A percentile compares a stretch with the other conserved stretches of the same genome.
phyloP scores from a whole-genome alignment of 1,140 invertebrate genomes.

The Paraescarpia echinospica region DNA sequence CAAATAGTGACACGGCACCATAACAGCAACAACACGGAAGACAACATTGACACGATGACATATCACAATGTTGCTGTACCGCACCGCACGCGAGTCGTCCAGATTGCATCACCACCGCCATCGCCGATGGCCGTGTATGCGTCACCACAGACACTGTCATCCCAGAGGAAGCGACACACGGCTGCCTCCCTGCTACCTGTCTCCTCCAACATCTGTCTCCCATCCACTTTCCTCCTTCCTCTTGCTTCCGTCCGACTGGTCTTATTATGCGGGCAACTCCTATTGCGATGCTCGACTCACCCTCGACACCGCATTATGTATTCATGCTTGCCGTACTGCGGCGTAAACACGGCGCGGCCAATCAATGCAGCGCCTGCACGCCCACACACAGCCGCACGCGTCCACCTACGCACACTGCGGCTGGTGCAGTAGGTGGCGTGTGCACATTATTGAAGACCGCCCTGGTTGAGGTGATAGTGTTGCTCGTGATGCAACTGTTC shows the following conservation, averaged over 20 bases:
- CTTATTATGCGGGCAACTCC: not conserved
- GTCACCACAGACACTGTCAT: not conserved
- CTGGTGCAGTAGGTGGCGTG: not conserved
- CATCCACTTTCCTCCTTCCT: not conserved
- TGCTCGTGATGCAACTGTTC: no score
- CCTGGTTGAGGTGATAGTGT: not conserved
- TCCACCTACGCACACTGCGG: not conserved
- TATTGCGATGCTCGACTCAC: not conserved
- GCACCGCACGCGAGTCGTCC: not conserved
- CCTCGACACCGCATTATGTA: not conserved
- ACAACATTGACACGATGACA: not conserved
- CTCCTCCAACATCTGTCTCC: not conserved
- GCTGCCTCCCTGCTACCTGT: not conserved
- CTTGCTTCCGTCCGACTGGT: not conserved
- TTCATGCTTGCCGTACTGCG: not conserved
- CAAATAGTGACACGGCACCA: not conserved
- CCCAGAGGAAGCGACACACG: not conserved
- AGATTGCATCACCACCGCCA: not conserved
- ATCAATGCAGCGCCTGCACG: not conserved
- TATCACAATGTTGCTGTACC: not conserved
- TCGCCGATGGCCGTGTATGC: no score
- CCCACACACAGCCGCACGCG: not conserved
- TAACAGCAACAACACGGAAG: no score
- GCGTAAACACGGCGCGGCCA: not conserved
- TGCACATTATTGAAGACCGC: not conserved